Base-by-base conservation (phyloP, 2,797 vertebrate species). In the Valencia hispanica region DNA sequence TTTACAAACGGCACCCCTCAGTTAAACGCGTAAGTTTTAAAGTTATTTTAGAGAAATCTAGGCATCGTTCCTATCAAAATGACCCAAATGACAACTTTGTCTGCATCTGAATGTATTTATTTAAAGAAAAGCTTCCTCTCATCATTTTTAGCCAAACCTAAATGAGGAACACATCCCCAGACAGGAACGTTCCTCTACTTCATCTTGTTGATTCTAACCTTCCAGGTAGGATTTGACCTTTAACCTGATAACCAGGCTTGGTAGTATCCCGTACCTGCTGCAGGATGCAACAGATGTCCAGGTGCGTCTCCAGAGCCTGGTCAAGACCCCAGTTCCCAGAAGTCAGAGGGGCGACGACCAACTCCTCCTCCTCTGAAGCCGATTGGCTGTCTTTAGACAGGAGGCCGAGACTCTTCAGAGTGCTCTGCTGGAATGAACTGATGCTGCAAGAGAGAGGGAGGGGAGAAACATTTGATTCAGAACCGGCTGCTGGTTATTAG, bases 311-410 rank as follows among this genome's bases (percentile, higher is more conserved):
- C 55, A 99, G 75, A 55, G 97, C 93, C 22, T 69, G 77, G 66
- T 99, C 98, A 11, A 99, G 92, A 90, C 95, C 93, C 55, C 91
- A 95, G 77, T 95, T 91, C 1, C 97, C 96, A 9, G 96, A 96
- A 2, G 96, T 97, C 57, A 97, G 84, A 4, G 93, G 92, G 75
- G 79, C 1, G 6, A 82, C 45, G n/a, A 80, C 65, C 36, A 94
- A 76, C 55, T 92, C 88, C 11, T 89, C 88, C 11, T 89, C 91
- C 75, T 89, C 89, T 39, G 86, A 89, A 48, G 80, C 71, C 0
- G 55, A 80, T 39, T 86, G 91, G 10, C 8, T 79, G 41, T 94
- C 89, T 85, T 92, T 91, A 48, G 89, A 82, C 27, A 84, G 25
- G 32, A 89, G 68, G 80, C 91, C 87, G 25, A 90, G 80, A 25